Percentiles rank a stretch among this genome's conserved stretches.
These are phyloP conservation scores for Glaucopsyche alexis DNA, from an alignment of 2,888 invertebrate genomes.

Conservation along the genomic window DNA sequence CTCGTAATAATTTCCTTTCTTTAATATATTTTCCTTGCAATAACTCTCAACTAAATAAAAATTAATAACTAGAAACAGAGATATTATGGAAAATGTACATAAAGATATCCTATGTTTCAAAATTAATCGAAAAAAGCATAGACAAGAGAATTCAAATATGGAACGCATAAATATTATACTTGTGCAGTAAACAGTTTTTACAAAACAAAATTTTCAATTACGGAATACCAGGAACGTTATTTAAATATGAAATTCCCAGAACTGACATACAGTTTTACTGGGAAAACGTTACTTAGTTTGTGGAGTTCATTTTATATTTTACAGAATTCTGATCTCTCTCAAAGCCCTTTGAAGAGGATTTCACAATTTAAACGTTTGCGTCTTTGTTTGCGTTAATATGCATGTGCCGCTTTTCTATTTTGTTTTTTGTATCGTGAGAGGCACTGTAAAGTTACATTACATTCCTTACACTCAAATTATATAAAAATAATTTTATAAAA, in stretches of 20 bases:
- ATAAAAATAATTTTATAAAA: too few relatives aligned
- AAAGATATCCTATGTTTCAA: not conserved
- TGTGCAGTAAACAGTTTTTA: constrained; percentile 7
- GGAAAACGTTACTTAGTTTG: constrained; percentile 26
- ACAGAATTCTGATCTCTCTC: constrained; percentile 24
- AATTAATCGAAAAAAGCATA: constrained; percentile 1
- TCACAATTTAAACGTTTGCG: not conserved
- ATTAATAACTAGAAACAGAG: too few relatives aligned
- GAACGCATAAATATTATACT: constrained; percentile 3
- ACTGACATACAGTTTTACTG: constrained; percentile 17
- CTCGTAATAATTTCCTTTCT: too few relatives aligned
- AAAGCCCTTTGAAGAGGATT: constrained; percentile 26
- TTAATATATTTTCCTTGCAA: too few relatives aligned
- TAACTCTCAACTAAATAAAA: too few relatives aligned
- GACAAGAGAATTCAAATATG: constrained; percentile 3
- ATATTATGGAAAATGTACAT: not conserved
- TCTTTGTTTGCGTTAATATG: constrained; percentile 12
- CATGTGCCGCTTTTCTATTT: not conserved
- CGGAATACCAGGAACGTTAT: constrained; percentile 9
- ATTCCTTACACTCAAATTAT: too few relatives aligned
- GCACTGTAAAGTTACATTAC: not conserved
- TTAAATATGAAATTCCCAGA: constrained; percentile 9
- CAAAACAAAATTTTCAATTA: constrained; percentile 26
- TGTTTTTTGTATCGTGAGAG: not conserved
- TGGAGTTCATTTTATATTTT: constrained; percentile 23